A percentile compares a stretch with the other conserved stretches of the same genome.
These are phyloP conservation scores for Gavia stellata DNA, from an alignment of 2,113 vertebrate species.

Conservation along the genomic window DNA sequence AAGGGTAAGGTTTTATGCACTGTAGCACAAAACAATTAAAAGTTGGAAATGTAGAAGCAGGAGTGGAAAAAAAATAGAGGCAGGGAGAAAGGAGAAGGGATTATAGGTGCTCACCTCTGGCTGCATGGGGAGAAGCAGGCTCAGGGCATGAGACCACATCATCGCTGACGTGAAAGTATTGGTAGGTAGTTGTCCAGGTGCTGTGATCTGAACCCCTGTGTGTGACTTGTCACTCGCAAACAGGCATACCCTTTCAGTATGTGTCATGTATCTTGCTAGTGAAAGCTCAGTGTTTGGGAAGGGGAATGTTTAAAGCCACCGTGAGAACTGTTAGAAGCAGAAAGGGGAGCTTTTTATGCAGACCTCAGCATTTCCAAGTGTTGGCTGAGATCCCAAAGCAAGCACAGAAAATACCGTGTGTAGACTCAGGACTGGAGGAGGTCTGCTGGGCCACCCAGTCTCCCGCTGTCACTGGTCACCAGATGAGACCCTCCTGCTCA, in stretches of 20 bases:
- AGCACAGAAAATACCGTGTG: neutral
- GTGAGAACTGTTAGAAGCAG: neutral
- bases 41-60: neutral
- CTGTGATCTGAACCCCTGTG: neutral
- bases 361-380: neutral
- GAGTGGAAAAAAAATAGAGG: neutral
- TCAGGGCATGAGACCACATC: neutral
- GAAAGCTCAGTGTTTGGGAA: neutral
- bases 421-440: neutral
- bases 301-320: neutral
- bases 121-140: neutral
- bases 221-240: neutral
- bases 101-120: neutral
- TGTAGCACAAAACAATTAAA: neutral
- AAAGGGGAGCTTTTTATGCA: neutral
- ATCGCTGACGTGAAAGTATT: rapidly evolving
- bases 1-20: neutral
- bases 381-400: neutral
- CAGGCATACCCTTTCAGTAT: neutral
- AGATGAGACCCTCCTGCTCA: neutral
- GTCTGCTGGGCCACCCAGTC: neutral
- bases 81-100: neutral
- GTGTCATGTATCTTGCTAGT: neutral
- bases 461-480: neutral
- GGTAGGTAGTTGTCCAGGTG: neutral